Evolutionary conservation across 2,113 vertebrate species (phyloP), one percentile per base, ranked within the genome.

Genomic region (Pristiophorus japonicus): DNA sequence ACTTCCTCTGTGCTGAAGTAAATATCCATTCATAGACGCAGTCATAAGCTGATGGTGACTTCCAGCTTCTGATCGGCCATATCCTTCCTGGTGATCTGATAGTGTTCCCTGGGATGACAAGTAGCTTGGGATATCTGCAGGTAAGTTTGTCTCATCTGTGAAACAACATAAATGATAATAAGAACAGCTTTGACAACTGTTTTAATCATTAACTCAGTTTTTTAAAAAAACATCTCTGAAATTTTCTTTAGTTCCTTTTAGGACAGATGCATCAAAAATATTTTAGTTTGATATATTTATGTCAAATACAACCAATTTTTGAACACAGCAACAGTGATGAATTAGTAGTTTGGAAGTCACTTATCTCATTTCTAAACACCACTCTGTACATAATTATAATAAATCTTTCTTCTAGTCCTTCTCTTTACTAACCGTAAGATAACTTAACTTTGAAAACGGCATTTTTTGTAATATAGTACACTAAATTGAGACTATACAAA

Each of bases 61-160:
- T 96, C 98, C 98, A 47, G 97, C 99, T 97, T 99, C 99, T 11
- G 98, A 99, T 0, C 98, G 98, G 63, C 98, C 96, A 94, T 99
- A 99, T 0, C 98, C 98, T 22, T 99, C 99, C 96, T 99, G 99
- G 2, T 98, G 97, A 96, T 99, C 99, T 6, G 99, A 98, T 88
- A 99, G 96, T 0, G 99, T 99, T 1, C 99, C 99, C 96, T 99
- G 99, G 27, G 99, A 99, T 24, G 99, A 99, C 96, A 99, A 96
- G 95, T 98, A 99, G 96, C 99, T 99, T 59, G 99, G 99, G 95
- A 99, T 99, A 96, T 99, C 99, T 24, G 98, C 98, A 0, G 99
- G 99, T 18, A 99, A 97, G 96, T 99, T 99, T 96, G 99, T 99
- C 97, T 99, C 99, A 97, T 99, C 99, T 99, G 96, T 3, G 96